Conservation (phyloP, 2,888 invertebrate genomes). For the Drosophila vallismaia region DNA sequence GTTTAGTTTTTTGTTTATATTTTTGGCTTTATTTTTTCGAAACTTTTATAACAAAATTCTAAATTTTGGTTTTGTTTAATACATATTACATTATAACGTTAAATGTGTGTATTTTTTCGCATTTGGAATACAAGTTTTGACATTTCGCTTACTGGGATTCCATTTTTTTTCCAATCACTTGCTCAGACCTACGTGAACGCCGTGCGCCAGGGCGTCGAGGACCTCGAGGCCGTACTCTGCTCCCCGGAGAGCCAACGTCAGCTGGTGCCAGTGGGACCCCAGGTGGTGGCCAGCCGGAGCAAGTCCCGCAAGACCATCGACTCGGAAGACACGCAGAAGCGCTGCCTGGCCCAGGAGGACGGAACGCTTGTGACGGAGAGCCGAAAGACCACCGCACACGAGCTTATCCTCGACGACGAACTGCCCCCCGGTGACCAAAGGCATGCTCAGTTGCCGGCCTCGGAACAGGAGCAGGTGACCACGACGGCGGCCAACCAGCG, state of each 20-base stretch:
- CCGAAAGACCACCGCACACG: slow-evolving; percentile 92
- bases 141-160: too few species aligned
- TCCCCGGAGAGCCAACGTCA: slow-evolving; percentile 87
- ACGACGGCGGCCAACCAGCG: slow-evolving; percentile 86
- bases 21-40: too few species aligned
- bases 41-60: too few species aligned
- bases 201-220: slow-evolving; percentile 87
- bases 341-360: slow-evolving; percentile 90
- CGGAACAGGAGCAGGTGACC: slow-evolving; percentile 81
- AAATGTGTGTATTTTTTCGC: too few species aligned
- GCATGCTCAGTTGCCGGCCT: slow-evolving; percentile 44
- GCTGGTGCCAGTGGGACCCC: slow-evolving; percentile 88
- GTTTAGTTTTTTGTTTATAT: too few species aligned
- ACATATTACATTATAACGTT: too few species aligned
- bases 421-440: slow-evolving; percentile 18
- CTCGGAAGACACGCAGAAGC: slow-evolving; percentile 92
- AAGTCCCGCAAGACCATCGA: slow-evolving; percentile 92
- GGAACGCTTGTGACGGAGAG: slow-evolving; percentile 94
- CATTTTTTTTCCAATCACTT: background rate
- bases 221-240: slow-evolving; percentile 89
- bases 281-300: slow-evolving; percentile 89
- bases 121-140: too few species aligned
- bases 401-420: slow-evolving; percentile 87
- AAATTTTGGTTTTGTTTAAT: too few species aligned
- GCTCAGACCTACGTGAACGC: slow-evolving; percentile 90